Base-by-base conservation (phyloP, 1,140 invertebrate genomes). In the Pogonognathellus flavescens region DNA sequence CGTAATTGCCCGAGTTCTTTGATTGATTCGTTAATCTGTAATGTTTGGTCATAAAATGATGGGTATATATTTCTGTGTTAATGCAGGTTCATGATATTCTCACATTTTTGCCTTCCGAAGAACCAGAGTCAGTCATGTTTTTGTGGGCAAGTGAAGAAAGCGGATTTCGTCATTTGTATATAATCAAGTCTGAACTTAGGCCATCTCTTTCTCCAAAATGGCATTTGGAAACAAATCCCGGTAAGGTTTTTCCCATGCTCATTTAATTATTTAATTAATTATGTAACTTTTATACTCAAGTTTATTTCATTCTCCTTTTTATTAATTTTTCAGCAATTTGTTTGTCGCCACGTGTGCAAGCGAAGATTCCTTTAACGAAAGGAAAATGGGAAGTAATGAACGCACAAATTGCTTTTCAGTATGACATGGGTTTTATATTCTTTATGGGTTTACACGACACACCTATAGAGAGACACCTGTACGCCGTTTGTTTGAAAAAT, bases 81-180 rank as follows among this genome's bases (percentile, higher is more conserved):
- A 1, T 41, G 92, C 94, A 86, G 86, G 86, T 97, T 0, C 95
- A 97, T 91, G 96, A 98, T 91, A 93, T 97, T 83, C 91, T 98
- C 0, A 93, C 96, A 90, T 97, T 98, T 90, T 92, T 98, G 53
- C 94, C 94, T 60, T 92, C 92, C 57, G 91, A 92, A 50, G 92
- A 93, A 89, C 88, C 92, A 55, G 90, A 92, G 50, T 50, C 83
- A 0, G 90, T 95, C 11, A 93, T 93, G 86, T 98, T 98, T 90
- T 93, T 99, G 60, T 98, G 96, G 96, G 95, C 95, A 0, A 97
- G 95, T 70, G 97, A 99, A 91, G 95, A 97, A 90, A 95, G 95
- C 0, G 97, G 97, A n/a, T 97, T 93, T 89, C 92, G 97, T 66
- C 98, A 99, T 91, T 92, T 99, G 31, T 98, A 98, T 91, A 91